A percentile compares a stretch with the other conserved stretches of the same genome.
Evolutionary conservation across 92 coral and sea anemone species (phyloP).

Genomic region (Pocillopora meandrina): DNA sequence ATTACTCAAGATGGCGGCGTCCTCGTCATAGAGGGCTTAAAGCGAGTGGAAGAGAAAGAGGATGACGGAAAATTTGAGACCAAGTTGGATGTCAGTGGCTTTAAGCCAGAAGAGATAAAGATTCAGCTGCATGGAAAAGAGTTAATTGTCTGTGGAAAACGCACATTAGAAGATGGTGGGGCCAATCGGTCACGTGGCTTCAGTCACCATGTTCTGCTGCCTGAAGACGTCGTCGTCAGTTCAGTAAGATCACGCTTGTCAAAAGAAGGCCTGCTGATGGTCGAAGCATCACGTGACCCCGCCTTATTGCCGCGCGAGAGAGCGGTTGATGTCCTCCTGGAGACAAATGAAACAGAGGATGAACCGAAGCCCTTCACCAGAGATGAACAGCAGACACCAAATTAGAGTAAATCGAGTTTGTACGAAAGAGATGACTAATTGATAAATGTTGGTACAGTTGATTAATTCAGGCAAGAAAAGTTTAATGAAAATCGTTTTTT

Average conservation of each 20-base stretch:
- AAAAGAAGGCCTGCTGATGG: conserved; percentile 51
- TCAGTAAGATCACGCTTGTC: conserved; percentile 49
- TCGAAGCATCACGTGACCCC: conserved; percentile 45
- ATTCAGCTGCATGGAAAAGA: conserved; percentile 7
- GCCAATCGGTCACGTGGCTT: conserved; percentile 39
- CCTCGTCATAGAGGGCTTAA: conserved; percentile 36
- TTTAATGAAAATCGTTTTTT: no score
- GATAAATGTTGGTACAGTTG: background rate
- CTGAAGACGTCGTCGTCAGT: conserved; percentile 49
- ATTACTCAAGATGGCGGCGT: conserved; percentile 43
- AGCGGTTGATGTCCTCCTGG: conserved; percentile 21
- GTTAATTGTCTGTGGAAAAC: conserved; percentile 53
- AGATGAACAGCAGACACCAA: background rate
- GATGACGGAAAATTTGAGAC: conserved; percentile 9
- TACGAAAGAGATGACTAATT: no score
- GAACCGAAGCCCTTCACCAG: background rate
- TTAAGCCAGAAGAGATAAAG: conserved; percentile 19
- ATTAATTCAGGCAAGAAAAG: background rate
- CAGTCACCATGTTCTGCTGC: conserved; percentile 47
- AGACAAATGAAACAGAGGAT: conserved; percentile 6
- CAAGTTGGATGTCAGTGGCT: conserved; percentile 8
- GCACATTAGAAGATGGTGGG: conserved; percentile 12
- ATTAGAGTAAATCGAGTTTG: background rate
- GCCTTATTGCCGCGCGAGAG: conserved; percentile 14
- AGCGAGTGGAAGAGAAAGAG: conserved; percentile 16